Conservation (phyloP, 2,113 vertebrate species). For the Oenanthe oenanthe region DNA sequence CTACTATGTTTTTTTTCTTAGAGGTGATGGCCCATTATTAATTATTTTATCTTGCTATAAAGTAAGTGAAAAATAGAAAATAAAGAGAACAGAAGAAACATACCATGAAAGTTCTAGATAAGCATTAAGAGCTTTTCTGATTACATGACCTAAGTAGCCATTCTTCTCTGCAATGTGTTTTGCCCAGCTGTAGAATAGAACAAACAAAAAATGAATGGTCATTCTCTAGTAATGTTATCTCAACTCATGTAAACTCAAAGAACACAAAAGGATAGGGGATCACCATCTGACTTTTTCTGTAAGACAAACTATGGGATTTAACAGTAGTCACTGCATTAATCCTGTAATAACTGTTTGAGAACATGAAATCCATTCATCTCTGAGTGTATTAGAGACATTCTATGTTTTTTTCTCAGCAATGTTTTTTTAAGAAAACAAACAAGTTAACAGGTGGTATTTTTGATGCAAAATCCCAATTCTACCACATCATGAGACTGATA, state of each 20-base stretch:
- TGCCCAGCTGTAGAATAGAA: slow-evolving; percentile 80
- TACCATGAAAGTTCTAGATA: slow-evolving; percentile 87
- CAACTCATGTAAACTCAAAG: background rate
- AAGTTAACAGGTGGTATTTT: background rate
- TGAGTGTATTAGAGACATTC: background rate
- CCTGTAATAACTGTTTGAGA: background rate
- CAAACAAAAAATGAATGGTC: background rate
- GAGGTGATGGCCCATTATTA: background rate
- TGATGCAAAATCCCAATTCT: background rate
- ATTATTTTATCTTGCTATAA: background rate
- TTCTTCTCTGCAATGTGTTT: slow-evolving; percentile 88
- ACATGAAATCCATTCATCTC: background rate
- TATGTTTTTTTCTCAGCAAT: background rate
- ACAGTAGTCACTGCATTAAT: background rate
- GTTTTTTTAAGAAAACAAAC: background rate
- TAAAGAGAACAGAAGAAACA: slow-evolving; percentile 6
- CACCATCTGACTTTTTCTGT: background rate
- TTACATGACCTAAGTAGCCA: slow-evolving; percentile 87
- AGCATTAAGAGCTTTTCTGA: slow-evolving; percentile 87
- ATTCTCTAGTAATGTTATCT: background rate
- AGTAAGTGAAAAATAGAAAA: background rate
- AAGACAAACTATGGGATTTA: background rate
- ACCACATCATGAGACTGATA: background rate
- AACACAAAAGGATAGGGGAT: background rate
- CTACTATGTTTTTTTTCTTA: background rate